Percentiles rank a stretch among this genome's conserved stretches.
Evolutionary conservation across 2,797 vertebrate genomes (phyloP).

Genomic region (Taeniopygia guttata): DNA sequence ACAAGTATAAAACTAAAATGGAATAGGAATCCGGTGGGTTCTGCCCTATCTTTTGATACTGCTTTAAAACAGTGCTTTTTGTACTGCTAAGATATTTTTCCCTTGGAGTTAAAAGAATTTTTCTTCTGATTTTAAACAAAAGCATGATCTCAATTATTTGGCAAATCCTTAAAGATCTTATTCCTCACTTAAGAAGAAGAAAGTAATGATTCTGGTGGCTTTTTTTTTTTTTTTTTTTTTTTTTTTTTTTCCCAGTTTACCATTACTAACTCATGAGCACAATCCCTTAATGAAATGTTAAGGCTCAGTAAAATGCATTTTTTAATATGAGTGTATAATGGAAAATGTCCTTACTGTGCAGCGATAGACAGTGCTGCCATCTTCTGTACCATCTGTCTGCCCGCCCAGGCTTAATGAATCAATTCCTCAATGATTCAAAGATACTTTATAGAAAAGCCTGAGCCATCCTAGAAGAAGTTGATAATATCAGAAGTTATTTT

Average conservation of each 20-base stretch:
- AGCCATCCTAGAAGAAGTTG: background rate
- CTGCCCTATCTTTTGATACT: background rate
- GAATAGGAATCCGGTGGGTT: background rate
- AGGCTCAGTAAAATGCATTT: background rate
- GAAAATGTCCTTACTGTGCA: background rate
- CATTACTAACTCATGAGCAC: background rate
- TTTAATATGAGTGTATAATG: background rate
- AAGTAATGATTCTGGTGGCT: background rate
- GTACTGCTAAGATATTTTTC: background rate
- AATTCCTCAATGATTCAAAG: background rate
- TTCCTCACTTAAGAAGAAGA: background rate
- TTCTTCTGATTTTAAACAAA: slow-evolving; percentile 23
- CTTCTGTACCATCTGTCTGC: background rate
- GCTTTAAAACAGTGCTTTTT: background rate
- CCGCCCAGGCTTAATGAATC: background rate
- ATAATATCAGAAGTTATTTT: background rate
- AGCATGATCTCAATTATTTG: slow-evolving; percentile 7
- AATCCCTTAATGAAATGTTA: background rate
- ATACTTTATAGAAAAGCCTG: background rate
- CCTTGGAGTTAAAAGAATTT: background rate
- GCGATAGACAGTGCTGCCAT: background rate
- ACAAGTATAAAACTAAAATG: background rate
- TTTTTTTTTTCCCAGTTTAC: background rate
- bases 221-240: no score
- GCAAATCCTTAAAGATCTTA: background rate